Percentiles rank a stretch among this genome's conserved stretches.
Conservation (phyloP, 2,113 vertebrate species). For the Mesembrinibis cayennensis region DNA sequence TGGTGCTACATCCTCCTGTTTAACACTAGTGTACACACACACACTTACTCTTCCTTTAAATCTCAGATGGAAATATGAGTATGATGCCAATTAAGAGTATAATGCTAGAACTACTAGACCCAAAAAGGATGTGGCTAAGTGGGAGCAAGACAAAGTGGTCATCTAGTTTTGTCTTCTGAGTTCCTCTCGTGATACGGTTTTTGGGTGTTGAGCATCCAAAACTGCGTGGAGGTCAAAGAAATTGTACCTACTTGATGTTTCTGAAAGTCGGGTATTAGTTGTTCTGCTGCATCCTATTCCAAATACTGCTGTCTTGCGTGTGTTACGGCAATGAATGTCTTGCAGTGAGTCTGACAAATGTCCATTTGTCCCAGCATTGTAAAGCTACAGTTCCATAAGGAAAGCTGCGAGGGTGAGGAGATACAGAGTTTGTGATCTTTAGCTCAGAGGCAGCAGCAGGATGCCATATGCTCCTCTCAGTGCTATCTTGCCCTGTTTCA, state of each 20-base stretch:
- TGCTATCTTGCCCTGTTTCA: not conserved
- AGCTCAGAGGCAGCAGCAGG: not conserved
- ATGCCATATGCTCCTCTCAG: not conserved
- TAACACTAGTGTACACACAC: not conserved
- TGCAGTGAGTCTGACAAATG: not conserved
- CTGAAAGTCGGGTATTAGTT: not conserved
- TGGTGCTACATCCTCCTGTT: constrained; percentile 21
- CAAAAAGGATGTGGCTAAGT: not conserved
- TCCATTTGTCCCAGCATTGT: not conserved
- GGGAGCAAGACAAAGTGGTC: not conserved
- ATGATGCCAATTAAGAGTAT: not conserved
- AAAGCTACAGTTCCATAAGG: not conserved
- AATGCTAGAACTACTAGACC: not conserved
- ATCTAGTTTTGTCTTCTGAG: not conserved
- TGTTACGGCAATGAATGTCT: not conserved
- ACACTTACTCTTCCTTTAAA: not conserved
- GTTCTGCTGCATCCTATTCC: not conserved
- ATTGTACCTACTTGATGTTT: not conserved
- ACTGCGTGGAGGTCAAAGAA: not conserved
- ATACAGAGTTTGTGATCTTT: not conserved
- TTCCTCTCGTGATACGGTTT: not conserved
- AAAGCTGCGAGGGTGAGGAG: not conserved
- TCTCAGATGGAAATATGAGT: not conserved
- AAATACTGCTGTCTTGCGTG: not conserved
- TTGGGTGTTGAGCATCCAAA: not conserved